Conservation (phyloP, 2,888 invertebrate genomes). For the Dusona sp. region DNA sequence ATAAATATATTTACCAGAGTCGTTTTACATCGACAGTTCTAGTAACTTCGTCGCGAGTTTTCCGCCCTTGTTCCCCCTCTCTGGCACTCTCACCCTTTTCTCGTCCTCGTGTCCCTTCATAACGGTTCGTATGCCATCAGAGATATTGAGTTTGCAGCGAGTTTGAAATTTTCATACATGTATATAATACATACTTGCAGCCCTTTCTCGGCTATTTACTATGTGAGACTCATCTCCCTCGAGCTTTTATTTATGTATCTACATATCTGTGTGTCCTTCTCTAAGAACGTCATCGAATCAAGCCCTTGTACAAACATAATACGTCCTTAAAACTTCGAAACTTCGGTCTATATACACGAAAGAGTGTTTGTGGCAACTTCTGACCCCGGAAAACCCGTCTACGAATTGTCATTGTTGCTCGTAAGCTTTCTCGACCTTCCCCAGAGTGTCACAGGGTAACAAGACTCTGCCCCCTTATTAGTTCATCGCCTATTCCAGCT, state of each 20-base stretch:
- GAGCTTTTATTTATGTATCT: neutral
- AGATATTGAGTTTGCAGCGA: constrained; percentile 56
- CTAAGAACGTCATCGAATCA: neutral
- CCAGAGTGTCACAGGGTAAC: constrained; percentile 1
- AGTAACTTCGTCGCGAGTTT: constrained; percentile 13
- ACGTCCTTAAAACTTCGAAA: neutral
- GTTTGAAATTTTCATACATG: constrained; percentile 37
- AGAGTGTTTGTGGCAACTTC: constrained; percentile 16
- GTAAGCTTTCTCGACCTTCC: constrained; percentile 6
- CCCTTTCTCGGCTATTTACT: constrained; percentile 15
- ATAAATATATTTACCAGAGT: neutral
- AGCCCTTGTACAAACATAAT: neutral
- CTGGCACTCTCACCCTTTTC: neutral
- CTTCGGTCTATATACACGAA: neutral
- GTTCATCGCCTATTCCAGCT: neutral
- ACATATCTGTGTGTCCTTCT: neutral
- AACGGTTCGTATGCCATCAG: constrained; percentile 39
- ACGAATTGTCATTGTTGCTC: constrained; percentile 34
- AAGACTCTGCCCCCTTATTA: neutral
- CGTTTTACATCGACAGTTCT: neutral
- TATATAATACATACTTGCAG: constrained; percentile 4
- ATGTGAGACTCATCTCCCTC: constrained; percentile 23
- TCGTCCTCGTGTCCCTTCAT: constrained; percentile 14
- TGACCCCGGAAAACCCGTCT: neutral
- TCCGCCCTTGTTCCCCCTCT: neutral